Evolutionary conservation across 2,888 invertebrate species (phyloP), one percentile per base, ranked within the genome.

Genomic region (Neoascia interrupta): DNA sequence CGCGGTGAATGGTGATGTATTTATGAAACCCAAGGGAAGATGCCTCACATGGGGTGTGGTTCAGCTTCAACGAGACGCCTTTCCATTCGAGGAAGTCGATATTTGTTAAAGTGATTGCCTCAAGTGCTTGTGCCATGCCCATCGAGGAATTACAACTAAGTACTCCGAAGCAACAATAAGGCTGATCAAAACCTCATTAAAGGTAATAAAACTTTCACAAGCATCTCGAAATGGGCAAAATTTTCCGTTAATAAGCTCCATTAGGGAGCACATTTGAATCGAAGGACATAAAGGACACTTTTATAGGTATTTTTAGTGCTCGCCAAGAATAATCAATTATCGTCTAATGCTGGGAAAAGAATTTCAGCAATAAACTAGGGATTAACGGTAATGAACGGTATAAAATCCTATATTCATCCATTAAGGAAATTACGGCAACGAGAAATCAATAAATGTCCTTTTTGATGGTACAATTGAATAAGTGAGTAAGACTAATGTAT

Each of bases 381-480:
- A 76, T 76, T 72, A 76, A 72, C 64, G 60, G 51, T 72, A 70
- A 76, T 76, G 72, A 72, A 64, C 60, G 72, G 53, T 72, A 76
- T 76, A 64, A 76, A 76, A 47, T 58, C 58, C 34, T 53, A 58
- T 53, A 70, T 70, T 53, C 49, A 47, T 58, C 63, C 64, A 72
- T 76, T 76, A 72, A 41, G 39, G 41, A 63, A 53, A 72, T 63
- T 72, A 76, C 21, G 58, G 26, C 45, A 66, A 72, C 72, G 60
- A 47, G 47, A 53, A 72, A 60, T 64, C 64, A 13, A 72, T 76
- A 76, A 58, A 70, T 45, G 37, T 58, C 49, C 56, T 58, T 19
- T 21, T 18, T 56, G 16, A 23, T 6, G 23, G 36, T 11, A 15
- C 19, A 36, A 34, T 26, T 11, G 11, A n/a, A 8, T n/a, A n/a